Conservation (phyloP, 2,888 invertebrate species). For the Melinaea marsaeus region DNA sequence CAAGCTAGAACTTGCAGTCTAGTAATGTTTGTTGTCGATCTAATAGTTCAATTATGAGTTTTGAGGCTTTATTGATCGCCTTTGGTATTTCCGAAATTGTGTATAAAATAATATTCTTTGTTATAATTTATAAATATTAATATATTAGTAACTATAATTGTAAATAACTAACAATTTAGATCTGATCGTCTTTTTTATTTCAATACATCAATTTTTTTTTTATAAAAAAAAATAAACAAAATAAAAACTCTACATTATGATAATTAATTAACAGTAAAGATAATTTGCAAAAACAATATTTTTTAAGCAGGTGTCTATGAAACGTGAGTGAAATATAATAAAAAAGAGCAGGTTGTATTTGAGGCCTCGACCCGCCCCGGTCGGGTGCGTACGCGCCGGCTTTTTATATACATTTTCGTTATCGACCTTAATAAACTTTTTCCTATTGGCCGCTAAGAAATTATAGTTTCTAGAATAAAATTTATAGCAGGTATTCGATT, state of each 20-base stretch:
- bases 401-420: slow-evolving; percentile 53
- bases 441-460: slow-evolving; percentile 71
- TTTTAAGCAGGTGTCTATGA: slow-evolving; percentile 24
- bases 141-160: no score
- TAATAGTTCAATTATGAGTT: slow-evolving; percentile 66
- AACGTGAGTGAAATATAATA: slow-evolving; percentile 22
- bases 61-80: slow-evolving; percentile 24
- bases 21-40: slow-evolving; percentile 65
- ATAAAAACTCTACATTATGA: neutral
- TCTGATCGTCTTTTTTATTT: no score
- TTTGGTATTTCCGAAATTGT: slow-evolving; percentile 13
- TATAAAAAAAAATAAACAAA: neutral
- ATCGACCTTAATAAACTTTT: slow-evolving; percentile 66
- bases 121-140: no score
- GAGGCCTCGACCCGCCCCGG: slow-evolving; percentile 65
- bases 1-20: slow-evolving; percentile 58
- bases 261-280: slow-evolving; percentile 1
- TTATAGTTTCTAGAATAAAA: slow-evolving; percentile 66
- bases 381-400: slow-evolving; percentile 48
- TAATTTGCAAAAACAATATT: slow-evolving; percentile 7
- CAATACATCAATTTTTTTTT: neutral
- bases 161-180: no score
- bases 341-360: slow-evolving; percentile 58
- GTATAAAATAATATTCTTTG: neutral
- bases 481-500: slow-evolving; percentile 66